phyloP scores from a whole-genome alignment of 37 sponge, comb jelly and placozoan species.

The Beroe ovata region DNA sequence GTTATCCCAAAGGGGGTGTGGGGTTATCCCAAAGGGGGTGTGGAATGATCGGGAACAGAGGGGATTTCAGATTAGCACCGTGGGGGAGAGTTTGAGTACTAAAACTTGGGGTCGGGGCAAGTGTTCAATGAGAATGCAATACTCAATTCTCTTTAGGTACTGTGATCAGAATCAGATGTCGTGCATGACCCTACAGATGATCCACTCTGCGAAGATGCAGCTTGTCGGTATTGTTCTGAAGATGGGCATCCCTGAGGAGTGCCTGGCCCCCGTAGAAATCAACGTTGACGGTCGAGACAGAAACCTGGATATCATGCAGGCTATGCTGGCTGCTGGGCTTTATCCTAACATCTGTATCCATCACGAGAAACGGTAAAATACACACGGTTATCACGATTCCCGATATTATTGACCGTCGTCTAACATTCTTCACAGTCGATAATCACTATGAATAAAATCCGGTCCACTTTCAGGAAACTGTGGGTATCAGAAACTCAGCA shows the following conservation, averaged over 20 bases:
- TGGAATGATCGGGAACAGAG: too few species aligned
- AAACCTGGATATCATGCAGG: slow-evolving; percentile 67
- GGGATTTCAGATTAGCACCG: too few species aligned
- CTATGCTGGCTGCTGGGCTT: slow-evolving; percentile 78
- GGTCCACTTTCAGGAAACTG: slow-evolving; percentile 38
- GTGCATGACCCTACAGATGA: slow-evolving; percentile 53
- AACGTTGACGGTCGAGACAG: slow-evolving; percentile 23
- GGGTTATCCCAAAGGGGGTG: too few species aligned
- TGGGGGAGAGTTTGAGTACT: too few species aligned
- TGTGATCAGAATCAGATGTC: slow-evolving; percentile 53
- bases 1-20: too few species aligned
- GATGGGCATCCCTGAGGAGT: slow-evolving; percentile 67
- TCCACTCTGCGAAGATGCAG: slow-evolving; percentile 63
- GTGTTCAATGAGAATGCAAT: too few species aligned
- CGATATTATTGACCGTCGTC: too few species aligned
- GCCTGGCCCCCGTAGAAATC: slow-evolving; percentile 33
- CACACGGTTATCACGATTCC: too few species aligned
- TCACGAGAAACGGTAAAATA: slow-evolving; percentile 75
- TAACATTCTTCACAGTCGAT: too few species aligned
- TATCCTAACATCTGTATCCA: slow-evolving; percentile 83
- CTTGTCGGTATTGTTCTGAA: slow-evolving; percentile 33
- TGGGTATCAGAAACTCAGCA: slow-evolving; percentile 70
- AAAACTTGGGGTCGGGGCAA: too few species aligned
- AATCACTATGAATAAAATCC: too few species aligned
- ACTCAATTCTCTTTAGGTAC: too few species aligned